These are phyloP conservation scores for Salminus brasiliensis DNA, from an alignment of 2,113 vertebrate genomes.

Conservation along the genomic window DNA sequence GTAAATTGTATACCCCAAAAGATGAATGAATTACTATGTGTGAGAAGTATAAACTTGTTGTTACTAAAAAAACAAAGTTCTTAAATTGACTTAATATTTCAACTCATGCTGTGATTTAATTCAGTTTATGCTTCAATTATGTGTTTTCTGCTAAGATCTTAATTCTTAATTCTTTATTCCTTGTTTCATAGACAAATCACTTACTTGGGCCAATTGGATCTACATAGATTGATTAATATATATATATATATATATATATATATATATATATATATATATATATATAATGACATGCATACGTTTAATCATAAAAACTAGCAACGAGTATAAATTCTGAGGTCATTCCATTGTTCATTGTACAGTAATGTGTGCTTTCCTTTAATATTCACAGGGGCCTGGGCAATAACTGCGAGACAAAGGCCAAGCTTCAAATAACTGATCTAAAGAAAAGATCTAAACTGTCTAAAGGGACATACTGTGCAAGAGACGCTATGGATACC, in stretches of 20 bases:
- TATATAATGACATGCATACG: conserved; percentile 71
- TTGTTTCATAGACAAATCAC: neutral
- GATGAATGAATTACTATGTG: neutral
- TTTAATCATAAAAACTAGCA: conserved; percentile 68
- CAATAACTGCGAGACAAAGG: conserved; percentile 60
- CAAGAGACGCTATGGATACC: conserved; percentile 49
- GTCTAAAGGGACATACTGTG: conserved; percentile 55
- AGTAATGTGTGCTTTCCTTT: conserved; percentile 75
- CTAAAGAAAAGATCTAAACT: neutral
- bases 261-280: conserved; percentile 2
- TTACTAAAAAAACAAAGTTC: neutral
- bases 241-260: neutral
- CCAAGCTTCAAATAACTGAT: conserved; percentile 60
- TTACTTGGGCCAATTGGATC: neutral
- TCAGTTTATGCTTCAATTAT: neutral
- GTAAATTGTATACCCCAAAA: neutral
- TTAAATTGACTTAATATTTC: too few relatives aligned
- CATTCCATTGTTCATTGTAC: conserved; percentile 67
- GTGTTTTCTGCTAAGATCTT: neutral
- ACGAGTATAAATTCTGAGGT: conserved; percentile 71
- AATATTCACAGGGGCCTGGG: conserved; percentile 59
- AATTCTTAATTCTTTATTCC: too few relatives aligned
- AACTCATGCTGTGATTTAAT: neutral
- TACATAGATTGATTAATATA: neutral
- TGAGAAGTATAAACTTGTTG: neutral